Percentiles rank a stretch among this genome's conserved stretches.
These are phyloP conservation scores for Rhaphigaster nebulosa DNA, from an alignment of 2,888 invertebrate species.

Conservation along the genomic window DNA sequence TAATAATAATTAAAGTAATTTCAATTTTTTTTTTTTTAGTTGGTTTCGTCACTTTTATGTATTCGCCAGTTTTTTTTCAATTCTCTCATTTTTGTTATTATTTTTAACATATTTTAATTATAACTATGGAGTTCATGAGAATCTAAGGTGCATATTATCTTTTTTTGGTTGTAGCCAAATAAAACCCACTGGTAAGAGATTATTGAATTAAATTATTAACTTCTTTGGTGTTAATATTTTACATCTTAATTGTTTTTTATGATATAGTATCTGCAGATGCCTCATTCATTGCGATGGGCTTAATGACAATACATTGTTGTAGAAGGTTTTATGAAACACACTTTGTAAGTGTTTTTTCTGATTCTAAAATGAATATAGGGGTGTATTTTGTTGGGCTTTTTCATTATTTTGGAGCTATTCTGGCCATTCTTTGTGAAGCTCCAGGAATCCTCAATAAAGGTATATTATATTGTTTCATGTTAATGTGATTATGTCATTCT, in stretches of 20 bases:
- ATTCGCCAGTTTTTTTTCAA: constrained; percentile 76
- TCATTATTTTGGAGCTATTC: constrained; percentile 82
- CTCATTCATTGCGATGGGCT: constrained; percentile 74
- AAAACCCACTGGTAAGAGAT: constrained; percentile 71
- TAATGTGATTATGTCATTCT: not conserved
- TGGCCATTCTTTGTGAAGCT: constrained; percentile 79
- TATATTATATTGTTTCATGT: constrained; percentile 24
- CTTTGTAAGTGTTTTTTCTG: constrained; percentile 84
- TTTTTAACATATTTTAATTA: constrained; percentile 71
- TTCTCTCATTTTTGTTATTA: constrained; percentile 71
- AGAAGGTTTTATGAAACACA: constrained; percentile 86
- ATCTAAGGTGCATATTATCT: constrained; percentile 71
- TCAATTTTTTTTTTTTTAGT: constrained; percentile 67
- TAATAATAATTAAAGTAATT: too few species aligned
- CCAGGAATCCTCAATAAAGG: constrained; percentile 72
- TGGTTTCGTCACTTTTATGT: constrained; percentile 87
- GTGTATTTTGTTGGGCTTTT: constrained; percentile 83
- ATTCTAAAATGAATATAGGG: constrained; percentile 81
- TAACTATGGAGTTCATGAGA: constrained; percentile 71
- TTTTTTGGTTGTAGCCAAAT: constrained; percentile 68
- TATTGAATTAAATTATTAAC: not conserved
- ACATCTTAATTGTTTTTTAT: constrained; percentile 40
- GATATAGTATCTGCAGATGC: constrained; percentile 72
- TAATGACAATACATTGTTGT: constrained; percentile 79
- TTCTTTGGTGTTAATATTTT: constrained; percentile 65